Base-by-base conservation (phyloP, 2,888 invertebrate genomes). In the Tromatobia lineatoria region DNA sequence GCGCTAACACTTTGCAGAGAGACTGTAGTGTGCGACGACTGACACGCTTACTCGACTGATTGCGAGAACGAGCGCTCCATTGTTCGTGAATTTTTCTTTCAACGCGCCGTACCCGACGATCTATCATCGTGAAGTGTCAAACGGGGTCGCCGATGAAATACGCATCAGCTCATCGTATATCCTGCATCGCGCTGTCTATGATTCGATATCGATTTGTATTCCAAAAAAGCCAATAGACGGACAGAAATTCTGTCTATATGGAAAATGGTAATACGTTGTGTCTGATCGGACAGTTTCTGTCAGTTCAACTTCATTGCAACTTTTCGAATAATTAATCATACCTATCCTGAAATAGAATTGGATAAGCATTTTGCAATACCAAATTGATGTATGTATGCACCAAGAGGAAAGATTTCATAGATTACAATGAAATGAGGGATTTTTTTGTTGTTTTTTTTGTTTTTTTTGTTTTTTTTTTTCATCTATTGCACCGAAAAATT, bases 31-130 rank as follows among this genome's bases (percentile, higher is more conserved):
- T 79, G 47, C 29, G n/a, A 18, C 45, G 47, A 23, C n/a, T 8
- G 67, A 29, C 54, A 45, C 70, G 66, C 66, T 80, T 75, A 38
- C 50, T 80, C 80, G 71, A 66, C 80, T 80, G 83, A 80, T 83
- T 80, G 83, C 83, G 76, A 83, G 76, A 66, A 45, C 66, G 80
- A 45, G 50, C 25, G 23, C 59, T 77, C 61, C 73, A 83, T 80
- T 83, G 83, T 80, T 80, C 83, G 52, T 50, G 66, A 83, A 80
- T 80, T 73, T 77, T 83, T 76, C 80, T 80, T 83, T 77, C 80
- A 73, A 73, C 83, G 23, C 29, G 34, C 47, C 38, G 47, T 29
- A 45, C 23, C 20, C 29, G 50, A 66, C 77, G 67, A 83, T 83
- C 73, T 61, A 83, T 83, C 83, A 83, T 76, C 80, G 67, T 20